Evolutionary conservation across 1,140 invertebrate species (phyloP).

Genomic region (Sipha flava): DNA sequence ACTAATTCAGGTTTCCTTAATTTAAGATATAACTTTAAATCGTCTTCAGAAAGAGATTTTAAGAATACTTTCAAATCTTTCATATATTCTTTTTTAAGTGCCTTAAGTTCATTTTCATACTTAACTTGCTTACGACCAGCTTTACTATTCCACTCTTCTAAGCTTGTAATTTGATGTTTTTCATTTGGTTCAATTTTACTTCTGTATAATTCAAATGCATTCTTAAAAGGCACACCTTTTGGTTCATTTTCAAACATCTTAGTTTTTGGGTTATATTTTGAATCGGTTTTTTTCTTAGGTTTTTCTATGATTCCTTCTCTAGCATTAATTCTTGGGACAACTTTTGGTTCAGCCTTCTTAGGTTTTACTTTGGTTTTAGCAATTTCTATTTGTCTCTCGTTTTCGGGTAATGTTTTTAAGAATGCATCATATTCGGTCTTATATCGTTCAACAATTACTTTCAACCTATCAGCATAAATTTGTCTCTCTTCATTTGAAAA

Average conservation of each 20-base stretch:
- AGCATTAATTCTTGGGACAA: conserved; percentile 16
- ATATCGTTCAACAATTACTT: conserved; percentile 19
- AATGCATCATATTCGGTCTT: conserved; percentile 6
- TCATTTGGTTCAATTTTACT: neutral
- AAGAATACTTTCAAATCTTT: conserved; percentile 19
- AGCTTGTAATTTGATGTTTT: neutral
- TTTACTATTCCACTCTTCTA: neutral
- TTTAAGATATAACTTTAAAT: conserved; percentile 1
- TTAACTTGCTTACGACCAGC: neutral
- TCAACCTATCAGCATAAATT: conserved; percentile 14
- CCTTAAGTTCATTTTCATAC: conserved; percentile 8
- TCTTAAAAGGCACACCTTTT: neutral
- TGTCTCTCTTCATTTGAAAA: conserved; percentile 11
- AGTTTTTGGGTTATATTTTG: neutral
- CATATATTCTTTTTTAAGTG: conserved; percentile 21
- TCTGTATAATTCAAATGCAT: conserved; percentile 23
- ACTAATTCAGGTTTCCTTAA: conserved; percentile 16
- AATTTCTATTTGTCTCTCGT: neutral
- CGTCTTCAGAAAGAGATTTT: neutral
- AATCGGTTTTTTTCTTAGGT: neutral
- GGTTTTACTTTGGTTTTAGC: conserved; percentile 5
- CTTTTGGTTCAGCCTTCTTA: conserved; percentile 3
- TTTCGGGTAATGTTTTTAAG: conserved; percentile 11
- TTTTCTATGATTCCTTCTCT: conserved; percentile 16
- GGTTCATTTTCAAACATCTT: conserved; percentile 4